Conservation (phyloP, 2,797 vertebrate genomes). For the Mormyrops boulengeri region DNA sequence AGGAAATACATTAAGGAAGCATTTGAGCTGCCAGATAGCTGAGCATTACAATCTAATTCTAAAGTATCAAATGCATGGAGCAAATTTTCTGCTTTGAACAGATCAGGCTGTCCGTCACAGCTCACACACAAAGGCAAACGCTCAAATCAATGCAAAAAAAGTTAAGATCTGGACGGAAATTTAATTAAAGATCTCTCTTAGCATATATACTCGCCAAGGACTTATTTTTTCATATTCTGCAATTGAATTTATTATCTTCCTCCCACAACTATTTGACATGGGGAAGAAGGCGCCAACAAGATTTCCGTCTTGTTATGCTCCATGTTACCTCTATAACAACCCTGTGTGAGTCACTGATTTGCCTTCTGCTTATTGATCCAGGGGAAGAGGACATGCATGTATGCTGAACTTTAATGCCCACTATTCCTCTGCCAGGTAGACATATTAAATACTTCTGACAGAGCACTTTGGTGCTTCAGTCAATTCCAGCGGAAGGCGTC, state of each 20-base stretch:
- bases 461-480: background rate
- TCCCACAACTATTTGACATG: background rate
- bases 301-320: background rate
- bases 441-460: background rate
- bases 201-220: background rate
- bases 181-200: background rate
- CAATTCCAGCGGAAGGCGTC: background rate
- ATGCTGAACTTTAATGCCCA: background rate
- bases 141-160: background rate
- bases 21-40: background rate
- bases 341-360: background rate
- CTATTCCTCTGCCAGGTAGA: background rate
- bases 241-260: background rate
- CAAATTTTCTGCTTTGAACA: background rate
- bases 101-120: background rate
- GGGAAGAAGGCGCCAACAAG: background rate
- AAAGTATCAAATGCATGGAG: background rate
- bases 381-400: background rate
- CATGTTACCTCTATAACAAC: background rate
- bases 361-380: background rate
- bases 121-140: background rate
- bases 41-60: background rate
- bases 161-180: background rate
- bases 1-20: background rate
- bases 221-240: background rate